Evolutionary conservation across 2,888 invertebrate genomes (phyloP).

Genomic region (Toxonevra muliebris): DNA sequence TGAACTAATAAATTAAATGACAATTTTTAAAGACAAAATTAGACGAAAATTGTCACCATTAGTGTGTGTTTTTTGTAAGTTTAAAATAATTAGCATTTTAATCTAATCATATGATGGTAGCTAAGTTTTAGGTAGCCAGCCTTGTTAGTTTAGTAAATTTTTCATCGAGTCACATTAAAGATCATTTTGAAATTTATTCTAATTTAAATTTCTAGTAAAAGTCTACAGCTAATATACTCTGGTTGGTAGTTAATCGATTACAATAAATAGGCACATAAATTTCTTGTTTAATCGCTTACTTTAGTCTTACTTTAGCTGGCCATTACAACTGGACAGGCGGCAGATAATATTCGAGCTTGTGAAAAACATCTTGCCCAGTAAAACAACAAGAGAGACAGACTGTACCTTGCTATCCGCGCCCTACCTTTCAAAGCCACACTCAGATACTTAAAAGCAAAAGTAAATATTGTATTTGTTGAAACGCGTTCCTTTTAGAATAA

Average conservation of each 20-base stretch:
- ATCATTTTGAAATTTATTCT: slow-evolving; percentile 31
- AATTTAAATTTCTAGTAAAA: slow-evolving; percentile 17
- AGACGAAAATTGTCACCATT: slow-evolving; percentile 20
- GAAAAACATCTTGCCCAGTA: too few species aligned
- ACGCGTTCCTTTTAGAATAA: too few species aligned
- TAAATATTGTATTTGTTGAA: background rate
- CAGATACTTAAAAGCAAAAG: slow-evolving; percentile 7
- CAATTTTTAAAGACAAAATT: too few species aligned
- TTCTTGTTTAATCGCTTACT: slow-evolving; percentile 4
- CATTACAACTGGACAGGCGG: too few species aligned
- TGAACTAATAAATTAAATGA: too few species aligned
- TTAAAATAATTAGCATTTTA: slow-evolving; percentile 51
- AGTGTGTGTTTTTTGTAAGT: background rate
- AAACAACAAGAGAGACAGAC: background rate
- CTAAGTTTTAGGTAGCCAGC: slow-evolving; percentile 36
- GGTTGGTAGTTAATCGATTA: slow-evolving; percentile 1
- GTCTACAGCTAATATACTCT: background rate
- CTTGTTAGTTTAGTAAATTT: slow-evolving; percentile 55
- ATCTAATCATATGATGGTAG: slow-evolving; percentile 50
- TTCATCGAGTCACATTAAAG: slow-evolving; percentile 38
- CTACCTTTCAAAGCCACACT: background rate
- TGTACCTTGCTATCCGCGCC: background rate
- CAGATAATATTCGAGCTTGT: too few species aligned
- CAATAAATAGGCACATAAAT: slow-evolving; percentile 13
- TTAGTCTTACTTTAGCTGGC: too few species aligned